Evolutionary conservation across 2,113 vertebrate genomes (phyloP).

Genomic region (Prinia subflava): DNA sequence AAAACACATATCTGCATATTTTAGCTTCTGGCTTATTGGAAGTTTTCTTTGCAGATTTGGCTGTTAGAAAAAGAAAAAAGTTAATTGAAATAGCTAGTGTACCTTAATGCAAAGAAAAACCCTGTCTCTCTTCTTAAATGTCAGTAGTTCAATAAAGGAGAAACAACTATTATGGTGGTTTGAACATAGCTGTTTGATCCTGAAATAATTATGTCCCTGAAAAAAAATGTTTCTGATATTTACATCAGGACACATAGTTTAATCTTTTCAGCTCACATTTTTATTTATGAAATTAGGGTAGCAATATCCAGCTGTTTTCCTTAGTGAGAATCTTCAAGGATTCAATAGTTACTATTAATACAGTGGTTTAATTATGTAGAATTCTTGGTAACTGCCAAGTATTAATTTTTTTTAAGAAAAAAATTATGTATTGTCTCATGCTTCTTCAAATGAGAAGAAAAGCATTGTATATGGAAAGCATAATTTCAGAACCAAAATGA

Average conservation of each 20-base stretch:
- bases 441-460: neutral
- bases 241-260: neutral
- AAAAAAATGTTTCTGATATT: neutral
- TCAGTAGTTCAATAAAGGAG: neutral
- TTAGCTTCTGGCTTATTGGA: neutral
- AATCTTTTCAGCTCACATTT: neutral
- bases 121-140: neutral
- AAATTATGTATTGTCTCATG: neutral
- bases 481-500: neutral
- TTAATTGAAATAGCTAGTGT: neutral
- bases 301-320: neutral
- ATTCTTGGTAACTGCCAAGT: neutral
- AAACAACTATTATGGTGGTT: neutral
- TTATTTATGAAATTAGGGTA: neutral
- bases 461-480: neutral
- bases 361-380: neutral
- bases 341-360: neutral
- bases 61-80: neutral
- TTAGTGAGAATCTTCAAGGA: neutral
- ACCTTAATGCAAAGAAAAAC: neutral
- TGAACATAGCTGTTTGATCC: neutral
- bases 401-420: neutral
- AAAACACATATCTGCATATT: neutral
- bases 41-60: neutral
- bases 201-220: neutral